phyloP scores from a whole-genome alignment of 2,797 vertebrate genomes.

The Pterois miles region DNA sequence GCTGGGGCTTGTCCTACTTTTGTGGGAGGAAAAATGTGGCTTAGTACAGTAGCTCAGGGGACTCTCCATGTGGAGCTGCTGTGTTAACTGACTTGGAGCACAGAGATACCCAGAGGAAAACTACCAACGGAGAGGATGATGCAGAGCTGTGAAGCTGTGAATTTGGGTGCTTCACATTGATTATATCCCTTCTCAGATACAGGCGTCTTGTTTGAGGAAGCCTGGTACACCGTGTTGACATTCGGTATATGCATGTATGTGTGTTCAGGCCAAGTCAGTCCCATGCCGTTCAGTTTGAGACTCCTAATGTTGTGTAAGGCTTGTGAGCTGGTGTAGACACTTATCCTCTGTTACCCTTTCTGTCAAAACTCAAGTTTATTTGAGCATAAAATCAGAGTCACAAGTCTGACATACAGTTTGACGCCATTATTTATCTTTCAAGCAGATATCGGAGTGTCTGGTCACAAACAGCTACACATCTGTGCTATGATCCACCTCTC shows the following conservation, averaged over 20 bases:
- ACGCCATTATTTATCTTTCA: neutral
- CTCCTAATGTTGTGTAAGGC: slow-evolving; percentile 8
- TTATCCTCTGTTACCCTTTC: neutral
- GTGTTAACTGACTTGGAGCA: slow-evolving; percentile 60
- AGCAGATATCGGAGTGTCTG: neutral
- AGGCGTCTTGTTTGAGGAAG: slow-evolving; percentile 28
- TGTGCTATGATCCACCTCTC: neutral
- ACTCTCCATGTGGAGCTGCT: slow-evolving; percentile 59
- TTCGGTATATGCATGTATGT: slow-evolving; percentile 21
- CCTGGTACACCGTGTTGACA: slow-evolving; percentile 32
- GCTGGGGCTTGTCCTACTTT: slow-evolving; percentile 78
- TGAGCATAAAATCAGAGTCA: slow-evolving; percentile 6
- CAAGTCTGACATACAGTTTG: neutral
- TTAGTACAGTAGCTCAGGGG: slow-evolving; percentile 73
- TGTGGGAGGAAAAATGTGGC: slow-evolving; percentile 62
- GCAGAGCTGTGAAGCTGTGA: slow-evolving; percentile 40
- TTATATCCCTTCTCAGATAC: slow-evolving; percentile 33
- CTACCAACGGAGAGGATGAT: slow-evolving; percentile 36
- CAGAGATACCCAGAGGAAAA: slow-evolving; percentile 66
- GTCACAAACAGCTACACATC: neutral
- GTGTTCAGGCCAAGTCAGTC: slow-evolving; percentile 3
- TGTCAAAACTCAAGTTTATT: slow-evolving; percentile 9
- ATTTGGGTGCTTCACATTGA: slow-evolving; percentile 52
- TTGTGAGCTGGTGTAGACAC: slow-evolving; percentile 4
- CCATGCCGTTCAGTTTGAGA: slow-evolving; percentile 22